Evolutionary conservation across 2,797 vertebrate species (phyloP).

Genomic region (Eospalax fontanierii): DNA sequence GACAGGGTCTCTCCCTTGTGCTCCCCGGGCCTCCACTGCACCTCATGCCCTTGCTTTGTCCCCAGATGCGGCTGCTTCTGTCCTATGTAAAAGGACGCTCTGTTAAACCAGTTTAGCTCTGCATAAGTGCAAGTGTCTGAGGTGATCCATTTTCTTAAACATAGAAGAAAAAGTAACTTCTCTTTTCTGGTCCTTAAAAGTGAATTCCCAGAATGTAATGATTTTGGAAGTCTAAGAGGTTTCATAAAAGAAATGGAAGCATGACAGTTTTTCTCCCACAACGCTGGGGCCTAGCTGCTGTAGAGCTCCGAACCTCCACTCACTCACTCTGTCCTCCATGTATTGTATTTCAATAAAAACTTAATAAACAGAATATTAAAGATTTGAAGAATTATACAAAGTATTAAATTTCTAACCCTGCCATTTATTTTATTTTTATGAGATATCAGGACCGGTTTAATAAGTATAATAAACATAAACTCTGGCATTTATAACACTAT

Average conservation of each 20-base stretch:
- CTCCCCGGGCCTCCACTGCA: not conserved
- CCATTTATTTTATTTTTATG: slow-evolving; percentile 88
- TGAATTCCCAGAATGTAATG: not conserved
- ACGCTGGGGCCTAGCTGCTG: slow-evolving; percentile 28
- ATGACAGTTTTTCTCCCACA: slow-evolving; percentile 47
- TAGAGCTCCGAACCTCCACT: slow-evolving; percentile 42
- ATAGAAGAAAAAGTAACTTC: not conserved
- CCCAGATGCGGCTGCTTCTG: not conserved
- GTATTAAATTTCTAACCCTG: slow-evolving; percentile 86
- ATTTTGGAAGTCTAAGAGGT: slow-evolving; percentile 41
- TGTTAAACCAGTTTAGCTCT: not conserved
- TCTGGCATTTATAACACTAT: slow-evolving; percentile 88
- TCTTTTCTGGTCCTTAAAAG: not conserved
- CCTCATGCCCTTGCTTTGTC: not conserved
- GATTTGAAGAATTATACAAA: slow-evolving; percentile 88
- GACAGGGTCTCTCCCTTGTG: not conserved
- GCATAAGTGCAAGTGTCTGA: not conserved
- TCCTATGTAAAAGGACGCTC: not conserved
- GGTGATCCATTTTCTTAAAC: not conserved
- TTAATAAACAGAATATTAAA: slow-evolving; percentile 88
- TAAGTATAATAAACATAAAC: slow-evolving; percentile 90
- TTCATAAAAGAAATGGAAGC: slow-evolving; percentile 51
- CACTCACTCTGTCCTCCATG: slow-evolving; percentile 78
- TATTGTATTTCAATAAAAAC: slow-evolving; percentile 87
- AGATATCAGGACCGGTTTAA: slow-evolving; percentile 87